These are phyloP conservation scores for Laterallus jamaicensis DNA, from an alignment of 2,113 vertebrate species.

Conservation along the genomic window DNA sequence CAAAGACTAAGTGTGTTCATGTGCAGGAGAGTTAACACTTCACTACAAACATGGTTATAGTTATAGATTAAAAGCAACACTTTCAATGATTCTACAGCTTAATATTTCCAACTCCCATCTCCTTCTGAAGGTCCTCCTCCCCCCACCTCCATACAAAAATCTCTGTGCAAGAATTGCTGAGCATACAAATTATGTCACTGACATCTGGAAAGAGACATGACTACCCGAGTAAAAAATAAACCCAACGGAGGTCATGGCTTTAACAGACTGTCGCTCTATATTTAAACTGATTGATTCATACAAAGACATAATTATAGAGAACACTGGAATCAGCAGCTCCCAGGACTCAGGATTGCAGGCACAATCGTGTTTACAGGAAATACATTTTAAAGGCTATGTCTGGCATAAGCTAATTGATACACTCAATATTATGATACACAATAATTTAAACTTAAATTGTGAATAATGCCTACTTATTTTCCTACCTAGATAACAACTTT, in stretches of 20 bases:
- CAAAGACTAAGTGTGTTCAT: slow-evolving; percentile 29
- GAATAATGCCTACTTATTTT: slow-evolving; percentile 1
- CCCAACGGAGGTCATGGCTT: slow-evolving; percentile 58
- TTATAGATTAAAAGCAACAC: slow-evolving; percentile 58
- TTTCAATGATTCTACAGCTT: slow-evolving; percentile 5
- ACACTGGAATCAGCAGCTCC: slow-evolving; percentile 43
- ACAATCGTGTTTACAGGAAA: slow-evolving; percentile 34
- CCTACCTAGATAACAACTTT: slow-evolving; percentile 17
- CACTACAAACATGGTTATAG: slow-evolving; percentile 45
- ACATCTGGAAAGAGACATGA: slow-evolving; percentile 72
- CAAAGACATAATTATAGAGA: slow-evolving; percentile 63
- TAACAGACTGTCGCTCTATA: slow-evolving; percentile 66
- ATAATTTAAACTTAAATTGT: slow-evolving; percentile 26
- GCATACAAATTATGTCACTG: slow-evolving; percentile 66
- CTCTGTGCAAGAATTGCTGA: slow-evolving; percentile 21
- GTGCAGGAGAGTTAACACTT: slow-evolving; percentile 55
- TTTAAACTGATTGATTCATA: slow-evolving; percentile 69
- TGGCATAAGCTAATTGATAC: slow-evolving; percentile 24
- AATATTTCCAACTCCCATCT: slow-evolving; percentile 20
- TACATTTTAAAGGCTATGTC: background rate
- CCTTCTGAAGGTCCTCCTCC: background rate
- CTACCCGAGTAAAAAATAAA: slow-evolving; percentile 64
- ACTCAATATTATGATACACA: background rate
- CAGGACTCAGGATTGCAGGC: background rate
- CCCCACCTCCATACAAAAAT: background rate